A percentile compares a stretch with the other conserved stretches of the same genome.
Conservation (phyloP, 2,888 invertebrate species). For the Apotomis capreana region DNA sequence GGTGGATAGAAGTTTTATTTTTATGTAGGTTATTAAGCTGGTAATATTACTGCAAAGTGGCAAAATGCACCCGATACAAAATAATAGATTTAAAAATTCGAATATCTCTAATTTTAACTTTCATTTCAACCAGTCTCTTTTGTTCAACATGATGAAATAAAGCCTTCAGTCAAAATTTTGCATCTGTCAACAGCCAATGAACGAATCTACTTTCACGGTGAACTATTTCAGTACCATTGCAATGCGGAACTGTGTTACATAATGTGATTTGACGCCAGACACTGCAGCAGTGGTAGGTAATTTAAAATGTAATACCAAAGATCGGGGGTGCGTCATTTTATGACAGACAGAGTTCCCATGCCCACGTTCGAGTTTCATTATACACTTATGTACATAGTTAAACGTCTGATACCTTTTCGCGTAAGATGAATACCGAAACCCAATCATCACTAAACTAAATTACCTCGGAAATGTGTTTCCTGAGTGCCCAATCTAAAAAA, state of each 20-base stretch:
- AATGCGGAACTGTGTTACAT: conserved; percentile 4
- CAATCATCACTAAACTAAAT: too few species aligned
- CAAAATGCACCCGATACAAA: too few species aligned
- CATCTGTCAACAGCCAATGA: not conserved
- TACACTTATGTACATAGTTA: too few species aligned
- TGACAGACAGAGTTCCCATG: too few species aligned
- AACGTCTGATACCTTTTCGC: too few species aligned
- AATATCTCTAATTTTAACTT: too few species aligned
- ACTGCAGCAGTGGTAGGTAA: not conserved
- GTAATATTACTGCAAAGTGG: too few species aligned
- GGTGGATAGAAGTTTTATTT: too few species aligned
- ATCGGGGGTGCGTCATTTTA: not conserved
- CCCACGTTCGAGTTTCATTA: too few species aligned
- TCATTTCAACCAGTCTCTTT: not conserved
- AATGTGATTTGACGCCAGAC: not conserved
- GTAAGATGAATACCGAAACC: too few species aligned
- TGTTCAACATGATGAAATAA: not conserved
- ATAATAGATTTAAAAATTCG: too few species aligned
- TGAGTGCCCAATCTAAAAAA: conserved; percentile 8
- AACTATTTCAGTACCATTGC: conserved; percentile 2
- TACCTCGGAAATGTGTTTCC: not conserved
- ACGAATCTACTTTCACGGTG: not conserved
- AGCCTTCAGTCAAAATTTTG: conserved; percentile 11
- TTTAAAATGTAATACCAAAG: not conserved
- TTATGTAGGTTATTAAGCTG: too few species aligned